Conservation (phyloP, 2,888 invertebrate species). For the Meteorus cinctellus region DNA sequence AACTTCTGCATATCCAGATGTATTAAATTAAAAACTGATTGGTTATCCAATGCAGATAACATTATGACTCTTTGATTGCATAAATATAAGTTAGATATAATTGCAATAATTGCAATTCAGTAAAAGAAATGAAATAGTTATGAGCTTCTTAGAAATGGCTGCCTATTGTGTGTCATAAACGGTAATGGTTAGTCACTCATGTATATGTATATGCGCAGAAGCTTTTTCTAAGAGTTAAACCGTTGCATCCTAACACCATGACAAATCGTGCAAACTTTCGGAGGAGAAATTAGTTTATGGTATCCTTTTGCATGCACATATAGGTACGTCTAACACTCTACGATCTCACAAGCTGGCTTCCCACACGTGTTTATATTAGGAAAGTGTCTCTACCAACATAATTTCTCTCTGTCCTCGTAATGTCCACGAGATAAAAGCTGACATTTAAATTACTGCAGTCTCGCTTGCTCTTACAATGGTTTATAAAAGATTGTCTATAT, state of each 20-base stretch:
- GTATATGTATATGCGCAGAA: too few relatives aligned
- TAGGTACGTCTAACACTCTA: conserved; percentile 20
- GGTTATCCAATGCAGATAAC: too few relatives aligned
- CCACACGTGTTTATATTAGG: conserved; percentile 45
- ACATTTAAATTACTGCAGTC: conserved; percentile 42
- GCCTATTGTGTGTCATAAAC: not conserved
- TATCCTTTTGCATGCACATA: conserved; percentile 27
- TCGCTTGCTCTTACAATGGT: conserved; percentile 36
- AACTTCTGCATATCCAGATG: too few relatives aligned
- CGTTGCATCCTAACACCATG: conserved; percentile 53
- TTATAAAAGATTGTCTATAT: conserved; percentile 19
- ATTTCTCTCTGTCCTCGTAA: conserved; percentile 52
- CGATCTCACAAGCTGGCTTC: conserved; percentile 49
- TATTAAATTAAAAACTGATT: too few relatives aligned
- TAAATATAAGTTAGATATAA: too few relatives aligned
- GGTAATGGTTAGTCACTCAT: not conserved
- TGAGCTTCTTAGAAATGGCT: too few relatives aligned
- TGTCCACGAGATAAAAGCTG: conserved; percentile 23
- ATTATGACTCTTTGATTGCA: too few relatives aligned
- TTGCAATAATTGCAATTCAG: too few relatives aligned
- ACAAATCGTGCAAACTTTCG: conserved; percentile 61
- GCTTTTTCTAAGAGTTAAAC: conserved; percentile 44
- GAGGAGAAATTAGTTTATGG: conserved; percentile 61
- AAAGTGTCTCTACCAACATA: conserved; percentile 47
- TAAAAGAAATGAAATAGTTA: too few relatives aligned